Base-by-base conservation (phyloP, 2,797 vertebrate species). In the Lepus oiostolus region DNA sequence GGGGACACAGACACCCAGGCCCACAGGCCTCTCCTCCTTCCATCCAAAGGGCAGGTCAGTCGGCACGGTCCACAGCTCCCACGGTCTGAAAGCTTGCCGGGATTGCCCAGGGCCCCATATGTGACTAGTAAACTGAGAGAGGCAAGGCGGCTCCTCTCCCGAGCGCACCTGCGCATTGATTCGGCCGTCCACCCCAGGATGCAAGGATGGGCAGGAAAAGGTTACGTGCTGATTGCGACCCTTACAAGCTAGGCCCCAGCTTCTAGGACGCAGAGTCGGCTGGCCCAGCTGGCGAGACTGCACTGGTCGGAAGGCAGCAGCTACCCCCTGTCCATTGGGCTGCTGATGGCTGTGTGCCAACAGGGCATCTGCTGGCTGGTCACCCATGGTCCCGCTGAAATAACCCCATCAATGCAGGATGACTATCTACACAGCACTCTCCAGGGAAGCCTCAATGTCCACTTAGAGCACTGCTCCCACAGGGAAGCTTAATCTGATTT, bases 401-500 rank as follows among this genome's bases (percentile, higher is more conserved):
- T 74, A 42, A 74, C 19, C 28, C 60, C 52, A 3, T 58, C 74
- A 93, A 76, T 62, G 52, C 90, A 88, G 83, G n/a, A 81, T 3
- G 62, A 83, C 42, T 80, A 68, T 62, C 83, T 54, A 62, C 85
- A 28, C 22, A 68, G 81, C 21, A 35, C 47, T 75, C 60, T 72
- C 67, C 47, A 54, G 11, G 30, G 68, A 47, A 84, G 28, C 9
- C 5, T 5, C 17, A 60, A 58, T 47, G 47, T 22, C 68, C 47
- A 60, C 52, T 30, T 26, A 30, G 13, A 60, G 26, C 50, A 58
- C 16, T 42, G 50, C 38, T 68, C 93, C 68, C 30, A 58, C 0
- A 77, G 70, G 82, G 87, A 96, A 93, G 84, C 75, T 32, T 60
- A 42, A 12, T 85, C 47, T 65, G 14, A 52, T 85, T 90, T 85